Evolutionary conservation across 2,797 vertebrate genomes (phyloP).

Genomic region (Channa striata): DNA sequence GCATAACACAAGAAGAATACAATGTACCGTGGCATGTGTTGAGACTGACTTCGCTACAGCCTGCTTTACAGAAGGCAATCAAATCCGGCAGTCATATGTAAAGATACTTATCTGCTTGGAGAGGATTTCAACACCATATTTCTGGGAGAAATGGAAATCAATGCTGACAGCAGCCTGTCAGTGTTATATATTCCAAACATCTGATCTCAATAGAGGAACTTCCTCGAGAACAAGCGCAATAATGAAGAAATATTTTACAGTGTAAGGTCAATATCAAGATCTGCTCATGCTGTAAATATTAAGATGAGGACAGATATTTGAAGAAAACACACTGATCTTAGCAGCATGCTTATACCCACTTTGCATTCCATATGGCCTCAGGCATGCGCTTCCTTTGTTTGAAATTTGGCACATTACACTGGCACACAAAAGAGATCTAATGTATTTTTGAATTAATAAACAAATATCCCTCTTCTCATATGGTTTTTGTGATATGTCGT

Average conservation of each 20-base stretch:
- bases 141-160: slow-evolving; percentile 85
- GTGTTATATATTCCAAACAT: slow-evolving; percentile 80
- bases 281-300: slow-evolving; percentile 35
- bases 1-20: slow-evolving; percentile 77
- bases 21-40: slow-evolving; percentile 71
- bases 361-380: slow-evolving; percentile 53
- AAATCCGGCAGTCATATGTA: slow-evolving; percentile 88
- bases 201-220: slow-evolving; percentile 84
- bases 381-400: slow-evolving; percentile 71
- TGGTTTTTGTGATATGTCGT: slow-evolving; percentile 45
- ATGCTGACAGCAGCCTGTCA: slow-evolving; percentile 86
- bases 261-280: slow-evolving; percentile 69
- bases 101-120: slow-evolving; percentile 88
- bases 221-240: slow-evolving; percentile 63
- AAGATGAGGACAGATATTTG: slow-evolving; percentile 63
- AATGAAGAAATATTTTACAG: slow-evolving; percentile 70
- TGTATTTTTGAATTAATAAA: slow-evolving; percentile 72
- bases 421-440: slow-evolving; percentile 67
- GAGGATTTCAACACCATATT: slow-evolving; percentile 87
- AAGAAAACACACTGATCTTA: slow-evolving; percentile 51
- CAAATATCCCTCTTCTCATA: slow-evolving; percentile 70
- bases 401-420: slow-evolving; percentile 69
- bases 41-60: slow-evolving; percentile 77
- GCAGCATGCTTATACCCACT: slow-evolving; percentile 48
- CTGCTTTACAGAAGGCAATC: slow-evolving; percentile 85